Base-by-base conservation (phyloP, 2,888 invertebrate species). In the Drosophila lacicola region DNA sequence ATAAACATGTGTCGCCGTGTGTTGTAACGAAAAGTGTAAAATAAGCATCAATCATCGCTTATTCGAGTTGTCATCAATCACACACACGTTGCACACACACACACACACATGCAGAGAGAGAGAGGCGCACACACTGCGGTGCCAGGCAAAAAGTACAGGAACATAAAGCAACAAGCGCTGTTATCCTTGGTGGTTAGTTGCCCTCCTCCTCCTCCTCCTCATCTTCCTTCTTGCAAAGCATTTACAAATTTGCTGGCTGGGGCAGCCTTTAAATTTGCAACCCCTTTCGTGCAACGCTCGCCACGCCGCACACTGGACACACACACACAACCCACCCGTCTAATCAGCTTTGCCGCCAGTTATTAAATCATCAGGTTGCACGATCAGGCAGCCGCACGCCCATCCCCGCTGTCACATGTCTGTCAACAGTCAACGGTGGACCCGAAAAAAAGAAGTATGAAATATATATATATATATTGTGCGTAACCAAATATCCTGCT, bases 21-120 rank as follows among this genome's bases (percentile, higher is more conserved):
- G 82, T 87, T 89, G 88, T 85, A 70, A 77, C 88, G 83, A 82
- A 82, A 84, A 89, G 90, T 90, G 90, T 90, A 84, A 88, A 84
- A 87, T 82, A 88, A 88, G 88, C 91, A 91, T 90, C 90, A 91
- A 91, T 90, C 90, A 90, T 91, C 87, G 90, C 90, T 91, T 90
- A 90, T 91, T 89, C 86, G 90, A 90, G 82, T 90, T 89, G 90
- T 90, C 91, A 91, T 90, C 90, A 90, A 90, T 90, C 90, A 90
- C 80, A 80, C 84, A 89, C 78, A 88, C 79, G 69, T 51, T 78
- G 80, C 75, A 87, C 80, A 76, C 88, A 69, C 67, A 73, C 70
- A 70, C 71, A 77, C 66, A 65, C 61, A 54, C 62, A 44, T 17
- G 17, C 42, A 51, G n/a, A 37, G 41, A 51, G n/a, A 37, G 41